Conservation (phyloP, 2,113 vertebrate species). For the Pavo muticus region DNA sequence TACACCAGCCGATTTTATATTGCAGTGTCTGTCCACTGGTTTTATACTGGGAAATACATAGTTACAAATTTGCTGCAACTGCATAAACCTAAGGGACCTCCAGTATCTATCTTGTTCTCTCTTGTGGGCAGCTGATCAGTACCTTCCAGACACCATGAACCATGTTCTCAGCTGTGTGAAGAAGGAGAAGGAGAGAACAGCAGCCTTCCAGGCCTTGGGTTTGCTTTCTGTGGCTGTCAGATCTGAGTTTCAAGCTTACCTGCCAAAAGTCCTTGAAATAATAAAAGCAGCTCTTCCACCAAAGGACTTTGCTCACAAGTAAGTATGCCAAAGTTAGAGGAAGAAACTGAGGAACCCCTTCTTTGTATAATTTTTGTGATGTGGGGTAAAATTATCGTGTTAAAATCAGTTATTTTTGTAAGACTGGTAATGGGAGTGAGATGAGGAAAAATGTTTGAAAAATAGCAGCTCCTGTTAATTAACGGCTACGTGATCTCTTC, state of each 20-base stretch:
- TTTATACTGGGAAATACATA: background rate
- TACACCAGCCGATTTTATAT: background rate
- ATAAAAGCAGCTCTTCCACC: constrained; percentile 95
- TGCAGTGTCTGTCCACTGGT: background rate
- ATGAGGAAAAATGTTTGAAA: background rate
- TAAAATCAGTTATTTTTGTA: background rate
- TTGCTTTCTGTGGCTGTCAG: constrained; percentile 95
- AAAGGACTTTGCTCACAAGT: constrained; percentile 99
- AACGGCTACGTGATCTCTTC: background rate
- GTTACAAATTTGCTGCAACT: background rate
- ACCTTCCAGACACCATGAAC: constrained; percentile 96
- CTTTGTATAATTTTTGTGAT: background rate
- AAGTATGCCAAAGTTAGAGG: constrained; percentile 44
- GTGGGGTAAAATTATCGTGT: background rate
- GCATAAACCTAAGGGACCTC: background rate
- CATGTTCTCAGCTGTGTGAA: constrained; percentile 94
- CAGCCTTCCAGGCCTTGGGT: constrained; percentile 95
- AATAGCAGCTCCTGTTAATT: background rate
- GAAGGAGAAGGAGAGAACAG: constrained; percentile 95
- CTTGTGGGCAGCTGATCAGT: constrained; percentile 86
- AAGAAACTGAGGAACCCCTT: background rate
- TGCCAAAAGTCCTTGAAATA: constrained; percentile 94
- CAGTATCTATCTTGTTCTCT: background rate
- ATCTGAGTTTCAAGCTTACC: constrained; percentile 92
- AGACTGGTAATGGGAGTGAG: background rate